Evolutionary conservation across 2,888 invertebrate genomes (phyloP).

Genomic region (Chrysolina americana): DNA sequence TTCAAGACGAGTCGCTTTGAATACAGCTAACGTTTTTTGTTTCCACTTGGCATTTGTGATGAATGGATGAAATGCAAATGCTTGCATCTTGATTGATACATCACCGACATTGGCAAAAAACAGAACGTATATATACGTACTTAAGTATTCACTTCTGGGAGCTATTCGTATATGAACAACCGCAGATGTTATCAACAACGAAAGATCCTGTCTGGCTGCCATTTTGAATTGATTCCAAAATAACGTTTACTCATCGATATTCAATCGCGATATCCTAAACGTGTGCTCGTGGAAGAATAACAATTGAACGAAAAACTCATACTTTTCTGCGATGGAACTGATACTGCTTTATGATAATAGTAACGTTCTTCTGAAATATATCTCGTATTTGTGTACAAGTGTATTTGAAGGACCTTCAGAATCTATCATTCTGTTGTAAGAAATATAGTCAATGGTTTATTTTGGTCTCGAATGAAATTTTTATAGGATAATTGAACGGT

Average conservation of each 20-base stretch:
- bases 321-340: slow-evolving; percentile 6
- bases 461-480: no score
- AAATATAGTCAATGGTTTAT: no score
- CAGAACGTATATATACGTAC: neutral
- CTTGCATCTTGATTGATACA: slow-evolving; percentile 17
- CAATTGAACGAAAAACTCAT: slow-evolving; percentile 20
- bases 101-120: slow-evolving; percentile 18
- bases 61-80: slow-evolving; percentile 17
- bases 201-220: slow-evolving; percentile 18
- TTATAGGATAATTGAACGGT: no score
- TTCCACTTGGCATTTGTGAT: neutral
- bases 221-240: slow-evolving; percentile 11
- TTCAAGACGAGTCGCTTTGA: slow-evolving; percentile 1
- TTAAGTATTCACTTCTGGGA: slow-evolving; percentile 4
- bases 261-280: slow-evolving; percentile 11
- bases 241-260: slow-evolving; percentile 24
- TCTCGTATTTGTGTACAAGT: neutral
- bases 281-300: slow-evolving; percentile 18
- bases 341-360: slow-evolving; percentile 10
- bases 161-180: slow-evolving; percentile 14
- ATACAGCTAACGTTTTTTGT: neutral
- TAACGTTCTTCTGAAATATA: neutral
- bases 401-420: neutral
- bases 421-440: no score
- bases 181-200: slow-evolving; percentile 19